Percentiles rank a stretch among this genome's conserved stretches.
Conservation (phyloP, 2,797 vertebrate species). For the Sebastes hopkinsi region DNA sequence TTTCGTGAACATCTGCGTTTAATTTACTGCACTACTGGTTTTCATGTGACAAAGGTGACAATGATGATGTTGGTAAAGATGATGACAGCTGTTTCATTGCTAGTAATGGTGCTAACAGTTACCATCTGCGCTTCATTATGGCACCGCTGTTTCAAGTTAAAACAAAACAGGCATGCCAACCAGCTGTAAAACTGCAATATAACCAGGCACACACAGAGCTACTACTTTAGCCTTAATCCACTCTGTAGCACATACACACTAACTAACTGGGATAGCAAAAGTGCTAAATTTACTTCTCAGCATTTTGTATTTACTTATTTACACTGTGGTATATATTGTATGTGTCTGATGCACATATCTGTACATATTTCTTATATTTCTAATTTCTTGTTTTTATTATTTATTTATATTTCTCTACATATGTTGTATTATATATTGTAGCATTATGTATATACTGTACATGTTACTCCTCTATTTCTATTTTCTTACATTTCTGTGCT, state of each 20-base stretch:
- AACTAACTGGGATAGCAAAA: not conserved
- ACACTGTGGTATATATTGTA: no score
- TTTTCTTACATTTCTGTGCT: no score
- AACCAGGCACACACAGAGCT: constrained; percentile 10
- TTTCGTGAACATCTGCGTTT: constrained; percentile 40
- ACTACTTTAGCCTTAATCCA: not conserved
- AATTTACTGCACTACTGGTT: constrained; percentile 33
- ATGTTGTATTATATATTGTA: no score
- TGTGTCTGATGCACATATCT: no score
- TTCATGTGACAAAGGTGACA: constrained; percentile 35
- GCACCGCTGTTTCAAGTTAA: not conserved
- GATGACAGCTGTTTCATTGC: constrained; percentile 44
- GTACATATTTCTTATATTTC: no score
- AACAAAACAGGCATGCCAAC: not conserved
- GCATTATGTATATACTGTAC: no score
- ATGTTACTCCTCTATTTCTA: no score
- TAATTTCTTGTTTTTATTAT: no score
- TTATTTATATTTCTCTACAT: no score
- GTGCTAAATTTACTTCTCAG: no score
- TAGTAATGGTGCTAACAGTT: constrained; percentile 30
- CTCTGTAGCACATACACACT: not conserved
- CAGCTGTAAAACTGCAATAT: constrained; percentile 2
- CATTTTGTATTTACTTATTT: no score
- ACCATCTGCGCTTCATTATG: constrained; percentile 47
- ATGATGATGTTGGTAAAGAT: constrained; percentile 26